Conservation (phyloP, 2,797 vertebrate species). For the Scolopax bukidnonensis region DNA sequence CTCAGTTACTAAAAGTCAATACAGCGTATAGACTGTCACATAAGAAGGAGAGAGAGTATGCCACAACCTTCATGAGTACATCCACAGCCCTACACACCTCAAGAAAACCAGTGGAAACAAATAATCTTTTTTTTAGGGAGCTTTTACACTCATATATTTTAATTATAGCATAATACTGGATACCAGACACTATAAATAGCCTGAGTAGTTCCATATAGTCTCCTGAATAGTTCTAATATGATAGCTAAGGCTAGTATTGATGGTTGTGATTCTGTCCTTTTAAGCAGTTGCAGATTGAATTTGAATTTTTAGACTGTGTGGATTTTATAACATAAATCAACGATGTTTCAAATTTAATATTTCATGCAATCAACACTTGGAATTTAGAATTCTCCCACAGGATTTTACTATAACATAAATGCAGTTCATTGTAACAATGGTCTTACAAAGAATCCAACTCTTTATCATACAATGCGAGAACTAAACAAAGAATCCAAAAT, state of each 20-base stretch:
- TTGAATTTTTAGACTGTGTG: not conserved
- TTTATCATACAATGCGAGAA: not conserved
- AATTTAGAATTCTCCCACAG: not conserved
- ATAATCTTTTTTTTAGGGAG: not conserved
- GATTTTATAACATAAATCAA: not conserved
- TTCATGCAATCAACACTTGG: not conserved
- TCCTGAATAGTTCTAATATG: not conserved
- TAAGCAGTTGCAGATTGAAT: not conserved
- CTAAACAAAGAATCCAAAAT: not conserved
- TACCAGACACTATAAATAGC: not conserved
- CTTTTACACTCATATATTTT: not conserved
- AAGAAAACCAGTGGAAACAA: not conserved
- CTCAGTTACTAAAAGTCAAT: not conserved
- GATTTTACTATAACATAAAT: not conserved
- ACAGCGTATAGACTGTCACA: not conserved
- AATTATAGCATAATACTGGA: not conserved
- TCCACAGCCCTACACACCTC: not conserved
- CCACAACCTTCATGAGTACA: not conserved
- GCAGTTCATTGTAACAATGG: not conserved
- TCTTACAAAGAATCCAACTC: not conserved
- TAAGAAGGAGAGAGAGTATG: not conserved
- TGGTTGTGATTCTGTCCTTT: not conserved
- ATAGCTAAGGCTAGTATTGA: not conserved
- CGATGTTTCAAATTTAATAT: not conserved
- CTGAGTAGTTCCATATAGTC: not conserved